Evolutionary conservation across 2,888 invertebrate genomes (phyloP), one percentile per base, ranked within the genome.

Genomic region (Eupithecia tripunctaria): DNA sequence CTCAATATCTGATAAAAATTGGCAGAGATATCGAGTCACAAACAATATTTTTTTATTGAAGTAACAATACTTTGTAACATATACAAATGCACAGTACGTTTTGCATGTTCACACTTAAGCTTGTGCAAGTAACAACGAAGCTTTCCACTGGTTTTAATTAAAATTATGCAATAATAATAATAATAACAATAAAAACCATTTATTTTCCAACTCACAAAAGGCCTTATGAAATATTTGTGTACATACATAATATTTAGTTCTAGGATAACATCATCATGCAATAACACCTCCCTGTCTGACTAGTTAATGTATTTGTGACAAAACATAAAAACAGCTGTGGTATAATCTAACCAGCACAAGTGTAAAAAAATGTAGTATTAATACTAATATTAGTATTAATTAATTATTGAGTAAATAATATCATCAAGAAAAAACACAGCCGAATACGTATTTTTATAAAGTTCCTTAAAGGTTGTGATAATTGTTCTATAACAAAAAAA

Each of bases 51-150:
- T 88, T 86, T 92, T 91, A 94, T 90, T 93, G 88, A 87, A 88
- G 85, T 91, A 92, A 93, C 92, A 92, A 91, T 93, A 92, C 85
- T 90, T 85, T 89, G 82, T 89, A 91, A 92, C 91, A 89, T 91
- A 91, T 70, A 68, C 47, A n/a, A 70, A 72, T 74, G 72, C 76
- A 72, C 59, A 64, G 66, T 74, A 79, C 36, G 41, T 14, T 74
- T 71, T 79, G 82, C 82, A 86, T 83, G 86, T 85, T 81, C 70
- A 68, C 59, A 71, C 69, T 67, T 25, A 70, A 74, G 74, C 74
- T 68, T 51, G 74, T 72, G 70, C 62, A n/a, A 66, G 32, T n/a
- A 43, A 69, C 64, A 47, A 32, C 32, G 62, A 51, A 72, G 56
- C 68, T 72, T n/a, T 59, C 62, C 67, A 64, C 64, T 74, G 60